These are phyloP conservation scores for Drosophila ustulata DNA, from an alignment of 2,888 invertebrate species.

Conservation along the genomic window DNA sequence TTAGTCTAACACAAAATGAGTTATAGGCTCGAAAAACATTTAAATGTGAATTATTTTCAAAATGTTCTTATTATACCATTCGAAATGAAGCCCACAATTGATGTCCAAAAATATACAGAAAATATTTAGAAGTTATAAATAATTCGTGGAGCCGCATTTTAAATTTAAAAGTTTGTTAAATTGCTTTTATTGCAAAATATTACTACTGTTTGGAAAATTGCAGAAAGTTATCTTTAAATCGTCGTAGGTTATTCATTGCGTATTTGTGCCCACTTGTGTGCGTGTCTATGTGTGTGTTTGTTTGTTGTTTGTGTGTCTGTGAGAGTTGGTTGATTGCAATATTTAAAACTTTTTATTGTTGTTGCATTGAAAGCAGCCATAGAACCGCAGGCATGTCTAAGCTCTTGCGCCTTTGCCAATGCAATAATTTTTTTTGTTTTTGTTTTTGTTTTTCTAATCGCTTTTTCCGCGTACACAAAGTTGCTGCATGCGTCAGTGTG, in stretches of 20 bases:
- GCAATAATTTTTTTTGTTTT: conserved; percentile 51
- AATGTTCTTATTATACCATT: too few relatives aligned
- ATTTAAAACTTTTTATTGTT: conserved; percentile 71
- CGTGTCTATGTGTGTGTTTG: conserved; percentile 2
- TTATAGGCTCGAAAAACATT: too few relatives aligned
- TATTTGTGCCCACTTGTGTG: conserved; percentile 7
- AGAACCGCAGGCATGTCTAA: conserved; percentile 26
- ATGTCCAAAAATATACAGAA: too few relatives aligned
- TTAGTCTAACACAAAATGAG: too few relatives aligned
- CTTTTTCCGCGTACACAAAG: conserved; percentile 41
- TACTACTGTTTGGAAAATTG: background rate
- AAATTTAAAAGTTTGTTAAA: background rate
- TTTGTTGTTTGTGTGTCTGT: background rate
- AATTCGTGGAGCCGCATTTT: background rate
- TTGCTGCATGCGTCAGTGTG: conserved; percentile 30
- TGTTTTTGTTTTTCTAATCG: conserved; percentile 48
- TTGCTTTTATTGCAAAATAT: background rate
- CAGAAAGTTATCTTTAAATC: background rate
- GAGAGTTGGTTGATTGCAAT: conserved; percentile 42
- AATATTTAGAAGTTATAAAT: too few relatives aligned
- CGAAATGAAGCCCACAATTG: too few relatives aligned
- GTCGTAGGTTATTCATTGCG: conserved; percentile 15
- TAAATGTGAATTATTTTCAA: too few relatives aligned
- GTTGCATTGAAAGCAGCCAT: conserved; percentile 26
- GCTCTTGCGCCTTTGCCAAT: conserved; percentile 35